phyloP scores from a whole-genome alignment of 2,888 invertebrate genomes.

The Meghimatium bilineatum region DNA sequence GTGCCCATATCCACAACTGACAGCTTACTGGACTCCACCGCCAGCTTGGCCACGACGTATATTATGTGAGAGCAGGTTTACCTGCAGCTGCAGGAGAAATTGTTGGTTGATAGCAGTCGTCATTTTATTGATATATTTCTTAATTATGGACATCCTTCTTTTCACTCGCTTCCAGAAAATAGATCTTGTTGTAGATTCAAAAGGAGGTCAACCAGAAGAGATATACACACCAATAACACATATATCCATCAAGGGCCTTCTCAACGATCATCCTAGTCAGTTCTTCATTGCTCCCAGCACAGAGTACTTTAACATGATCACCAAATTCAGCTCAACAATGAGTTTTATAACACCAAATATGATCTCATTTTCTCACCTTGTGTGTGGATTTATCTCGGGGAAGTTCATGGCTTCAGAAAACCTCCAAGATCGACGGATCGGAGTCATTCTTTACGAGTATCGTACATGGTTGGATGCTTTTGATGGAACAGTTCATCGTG shows the following conservation, averaged over 20 bases:
- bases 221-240: constrained; percentile 54
- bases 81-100: constrained; percentile 8
- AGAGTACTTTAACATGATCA: constrained; percentile 83
- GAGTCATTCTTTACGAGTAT: constrained; percentile 87
- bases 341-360: constrained; percentile 86
- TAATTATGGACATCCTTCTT: constrained; percentile 49
- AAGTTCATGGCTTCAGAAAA: constrained; percentile 86
- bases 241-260: constrained; percentile 88
- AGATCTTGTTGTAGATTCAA: constrained; percentile 40
- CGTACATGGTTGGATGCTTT: constrained; percentile 90
- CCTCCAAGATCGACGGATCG: constrained; percentile 84
- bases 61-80: constrained; percentile 18
- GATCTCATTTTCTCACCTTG: constrained; percentile 88
- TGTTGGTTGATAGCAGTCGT: background rate
- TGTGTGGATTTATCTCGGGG: constrained; percentile 85
- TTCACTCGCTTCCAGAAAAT: constrained; percentile 30
- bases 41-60: constrained; percentile 39
- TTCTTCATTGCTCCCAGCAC: constrained; percentile 89
- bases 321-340: constrained; percentile 81
- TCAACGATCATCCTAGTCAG: constrained; percentile 89
- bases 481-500: constrained; percentile 89
- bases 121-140: constrained; percentile 39
- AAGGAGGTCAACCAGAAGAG: constrained; percentile 30
- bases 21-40: constrained; percentile 44
- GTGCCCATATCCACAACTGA: constrained; percentile 18